These are phyloP conservation scores for Sthenelais limicola DNA, from an alignment of 2,888 invertebrate species.

Conservation along the genomic window DNA sequence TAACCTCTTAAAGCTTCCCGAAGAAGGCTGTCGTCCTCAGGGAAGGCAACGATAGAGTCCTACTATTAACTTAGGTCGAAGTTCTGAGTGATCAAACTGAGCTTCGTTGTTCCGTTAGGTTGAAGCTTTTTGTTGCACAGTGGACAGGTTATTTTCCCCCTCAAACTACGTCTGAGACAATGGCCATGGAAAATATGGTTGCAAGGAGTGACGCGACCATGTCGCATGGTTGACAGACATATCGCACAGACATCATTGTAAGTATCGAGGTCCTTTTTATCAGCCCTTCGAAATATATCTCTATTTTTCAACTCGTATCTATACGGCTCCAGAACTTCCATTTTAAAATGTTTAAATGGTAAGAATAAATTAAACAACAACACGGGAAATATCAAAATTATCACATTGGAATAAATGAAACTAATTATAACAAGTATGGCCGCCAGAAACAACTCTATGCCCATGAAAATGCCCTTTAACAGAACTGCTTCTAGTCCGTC, in stretches of 20 bases:
- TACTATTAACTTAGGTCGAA: no score
- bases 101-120: no score
- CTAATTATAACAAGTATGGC: no score
- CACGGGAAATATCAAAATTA: no score
- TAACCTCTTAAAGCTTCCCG: no score
- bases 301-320: constrained; percentile 78
- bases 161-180: constrained; percentile 83
- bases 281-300: constrained; percentile 75
- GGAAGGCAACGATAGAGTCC: no score
- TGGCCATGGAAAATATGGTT: constrained; percentile 86
- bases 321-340: constrained; percentile 64
- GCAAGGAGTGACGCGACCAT: constrained; percentile 84
- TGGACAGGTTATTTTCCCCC: constrained; percentile 80
- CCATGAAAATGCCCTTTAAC: background rate
- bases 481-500: constrained; percentile 8
- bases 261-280: constrained; percentile 78
- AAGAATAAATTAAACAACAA: no score
- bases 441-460: background rate
- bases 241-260: constrained; percentile 86
- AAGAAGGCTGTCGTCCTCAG: no score
- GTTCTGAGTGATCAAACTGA: no score
- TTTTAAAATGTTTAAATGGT: no score
- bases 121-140: constrained; percentile 79
- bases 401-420: no score
- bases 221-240: constrained; percentile 81